Percentiles rank a stretch among this genome's conserved stretches.
phyloP scores from a whole-genome alignment of 2,888 invertebrate genomes.

The Nasonovia ribisnigri region DNA sequence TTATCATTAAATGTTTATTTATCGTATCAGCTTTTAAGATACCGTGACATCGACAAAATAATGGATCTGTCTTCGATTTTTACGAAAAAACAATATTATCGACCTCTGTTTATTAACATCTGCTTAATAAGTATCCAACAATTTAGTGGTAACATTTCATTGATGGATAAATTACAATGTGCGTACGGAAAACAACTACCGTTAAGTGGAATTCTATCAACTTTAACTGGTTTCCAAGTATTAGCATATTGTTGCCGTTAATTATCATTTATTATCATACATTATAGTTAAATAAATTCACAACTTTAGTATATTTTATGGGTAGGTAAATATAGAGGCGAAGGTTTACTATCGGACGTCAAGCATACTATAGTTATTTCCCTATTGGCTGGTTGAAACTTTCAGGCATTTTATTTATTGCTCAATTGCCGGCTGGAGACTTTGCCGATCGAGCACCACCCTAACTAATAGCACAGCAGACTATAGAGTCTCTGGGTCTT shows the following conservation, averaged over 20 bases:
- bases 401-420: constrained; percentile 1
- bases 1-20: neutral
- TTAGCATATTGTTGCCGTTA: neutral
- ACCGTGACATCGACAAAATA: neutral
- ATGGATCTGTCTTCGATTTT: neutral
- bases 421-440: neutral
- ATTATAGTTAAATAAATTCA: neutral
- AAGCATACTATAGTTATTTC: neutral
- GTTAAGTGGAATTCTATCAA: neutral
- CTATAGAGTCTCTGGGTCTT: neutral
- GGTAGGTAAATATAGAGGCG: neutral
- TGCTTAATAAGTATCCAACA: constrained; percentile 24
- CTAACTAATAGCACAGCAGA: neutral
- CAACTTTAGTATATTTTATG: neutral
- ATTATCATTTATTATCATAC: neutral
- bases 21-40: neutral
- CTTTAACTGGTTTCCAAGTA: neutral
- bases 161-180: neutral
- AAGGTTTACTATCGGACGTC: neutral
- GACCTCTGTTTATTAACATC: neutral
- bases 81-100: neutral
- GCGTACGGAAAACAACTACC: neutral
- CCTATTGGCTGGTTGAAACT: neutral
- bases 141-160: neutral
- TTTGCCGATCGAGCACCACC: neutral